These are phyloP conservation scores for Sapayoa aenigma DNA, from an alignment of 2,113 vertebrate genomes.

Conservation along the genomic window DNA sequence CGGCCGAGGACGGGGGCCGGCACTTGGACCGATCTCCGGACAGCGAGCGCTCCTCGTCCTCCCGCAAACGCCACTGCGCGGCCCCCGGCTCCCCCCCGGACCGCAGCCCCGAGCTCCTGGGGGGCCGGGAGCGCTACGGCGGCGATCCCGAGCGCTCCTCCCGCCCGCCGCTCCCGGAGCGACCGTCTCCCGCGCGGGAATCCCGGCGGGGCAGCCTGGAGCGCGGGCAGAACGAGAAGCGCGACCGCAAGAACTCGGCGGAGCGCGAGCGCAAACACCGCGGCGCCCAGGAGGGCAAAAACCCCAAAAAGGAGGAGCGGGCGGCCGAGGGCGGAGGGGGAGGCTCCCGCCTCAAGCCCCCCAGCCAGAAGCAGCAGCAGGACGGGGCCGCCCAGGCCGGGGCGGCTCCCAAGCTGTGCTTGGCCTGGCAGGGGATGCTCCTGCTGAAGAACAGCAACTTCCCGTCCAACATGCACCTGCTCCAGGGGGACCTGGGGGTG, in stretches of 20 bases:
- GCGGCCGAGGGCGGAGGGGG: constrained; percentile 66
- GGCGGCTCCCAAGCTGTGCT: constrained; percentile 80
- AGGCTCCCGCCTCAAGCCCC: constrained; percentile 64
- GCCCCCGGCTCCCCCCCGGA: constrained; percentile 82
- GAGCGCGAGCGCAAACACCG: constrained; percentile 85
- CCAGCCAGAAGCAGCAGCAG: constrained; percentile 68
- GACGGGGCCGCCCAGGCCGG: constrained; percentile 69
- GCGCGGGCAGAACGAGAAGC: constrained; percentile 80
- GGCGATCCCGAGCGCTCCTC: constrained; percentile 84
- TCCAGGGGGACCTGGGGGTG: constrained; percentile 90
- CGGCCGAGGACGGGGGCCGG: constrained; percentile 84
- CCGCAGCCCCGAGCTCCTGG: constrained; percentile 89
- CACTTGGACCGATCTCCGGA: constrained; percentile 92
- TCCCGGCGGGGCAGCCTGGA: constrained; percentile 83
- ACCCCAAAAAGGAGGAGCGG: constrained; percentile 83
- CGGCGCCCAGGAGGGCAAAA: constrained; percentile 78
- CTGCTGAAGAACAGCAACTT: constrained; percentile 98
- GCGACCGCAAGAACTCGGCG: constrained; percentile 68
- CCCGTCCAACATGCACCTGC: constrained; percentile 96
- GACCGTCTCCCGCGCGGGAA: constrained; percentile 83
- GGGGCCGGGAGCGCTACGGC: constrained; percentile 86
- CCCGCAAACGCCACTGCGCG: constrained; percentile 82
- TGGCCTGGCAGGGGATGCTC: constrained; percentile 98
- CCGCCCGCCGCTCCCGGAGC: constrained; percentile 79
- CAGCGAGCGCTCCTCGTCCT: constrained; percentile 83